phyloP scores from a whole-genome alignment of 2,113 vertebrate species.

The Picathartes gymnocephalus region DNA sequence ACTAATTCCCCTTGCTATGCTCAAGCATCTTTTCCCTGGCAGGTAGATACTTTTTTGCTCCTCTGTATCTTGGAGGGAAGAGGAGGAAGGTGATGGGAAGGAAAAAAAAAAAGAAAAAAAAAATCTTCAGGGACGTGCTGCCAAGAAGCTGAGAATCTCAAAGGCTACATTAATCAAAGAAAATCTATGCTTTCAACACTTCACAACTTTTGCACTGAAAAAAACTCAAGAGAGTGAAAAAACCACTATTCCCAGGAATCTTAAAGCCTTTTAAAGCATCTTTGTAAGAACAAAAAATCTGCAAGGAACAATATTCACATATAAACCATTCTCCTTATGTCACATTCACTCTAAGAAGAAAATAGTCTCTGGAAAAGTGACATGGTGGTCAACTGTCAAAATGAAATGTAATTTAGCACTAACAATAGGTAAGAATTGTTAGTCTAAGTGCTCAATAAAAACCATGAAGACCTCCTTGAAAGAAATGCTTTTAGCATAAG shows the following conservation, averaged over 20 bases:
- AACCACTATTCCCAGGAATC: neutral
- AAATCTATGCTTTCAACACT: conserved; percentile 52
- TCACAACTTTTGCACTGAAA: conserved; percentile 24
- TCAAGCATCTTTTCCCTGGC: neutral
- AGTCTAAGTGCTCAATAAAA: conserved; percentile 41
- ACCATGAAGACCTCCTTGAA: conserved; percentile 10
- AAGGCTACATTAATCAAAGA: conserved; percentile 58
- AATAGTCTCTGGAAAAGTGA: conserved; percentile 44
- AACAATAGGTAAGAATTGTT: conserved; percentile 44
- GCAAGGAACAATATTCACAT: conserved; percentile 34
- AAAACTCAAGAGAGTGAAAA: conserved; percentile 15
- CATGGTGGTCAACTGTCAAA: conserved; percentile 57
- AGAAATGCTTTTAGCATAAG: conserved; percentile 46
- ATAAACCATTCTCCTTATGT: conserved; percentile 43
- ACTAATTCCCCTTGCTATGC: neutral
- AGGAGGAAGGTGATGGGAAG: neutral
- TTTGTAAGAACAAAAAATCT: conserved; percentile 42
- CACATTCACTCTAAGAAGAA: conserved; percentile 42
- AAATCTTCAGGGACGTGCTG: neutral
- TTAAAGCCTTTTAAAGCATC: conserved; percentile 42
- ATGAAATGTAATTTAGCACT: conserved; percentile 61
- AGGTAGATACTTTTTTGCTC: conserved; percentile 8
- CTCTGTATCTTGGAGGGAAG: neutral
- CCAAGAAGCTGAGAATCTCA: conserved; percentile 34
- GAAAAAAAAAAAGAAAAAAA: neutral